Base-by-base conservation (phyloP, 2,888 invertebrate genomes). In the Aspidiotus destructor region DNA sequence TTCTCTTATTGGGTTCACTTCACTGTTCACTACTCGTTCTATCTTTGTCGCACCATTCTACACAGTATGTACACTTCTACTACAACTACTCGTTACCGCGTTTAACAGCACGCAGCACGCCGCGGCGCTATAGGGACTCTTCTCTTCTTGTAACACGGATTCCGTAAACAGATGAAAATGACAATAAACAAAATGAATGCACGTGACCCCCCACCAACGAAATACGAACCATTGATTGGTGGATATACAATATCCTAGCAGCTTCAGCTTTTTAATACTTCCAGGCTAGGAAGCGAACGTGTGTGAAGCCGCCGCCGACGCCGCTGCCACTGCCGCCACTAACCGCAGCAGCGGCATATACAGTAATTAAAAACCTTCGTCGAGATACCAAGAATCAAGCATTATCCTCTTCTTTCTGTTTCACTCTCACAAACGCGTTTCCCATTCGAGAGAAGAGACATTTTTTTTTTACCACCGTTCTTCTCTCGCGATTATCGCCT, bases 61-160 rank as follows among this genome's bases (percentile, higher is more conserved):
- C 64, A 55, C n/a, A 52, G 11, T 13, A 52, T 13, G 52, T 52
- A 13, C n/a, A 52, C 52, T n/a, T 13, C 52, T 52, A 52, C 52
- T 52, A 52, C 52, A n/a, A 52, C 13, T 52, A 52, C 11, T 11
- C n/a, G 11, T 52, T 52, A 13, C n/a, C n/a, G 55, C 65, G 57
- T 57, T 57, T 48, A 57, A 57, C 17, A 41, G 13, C 15, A 57
- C 65, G 65, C 42, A 65, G 65, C 65, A 65, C 44, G 57, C 65
- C 65, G 65, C 69, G 69, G 70, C 73, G 70, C 73, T 74, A 74
- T 75, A 74, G 74, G 74, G 74, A 73, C 74, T 74, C 75, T 73
- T 73, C 75, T 74, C 73, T 74, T 74, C 73, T 72, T 73, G 73
- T 74, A 28, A 74, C 74, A 74, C 73, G 75, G 74, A 75, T 74